phyloP scores from a whole-genome alignment of 2,113 vertebrate species.

The Nesogale talazaci region DNA sequence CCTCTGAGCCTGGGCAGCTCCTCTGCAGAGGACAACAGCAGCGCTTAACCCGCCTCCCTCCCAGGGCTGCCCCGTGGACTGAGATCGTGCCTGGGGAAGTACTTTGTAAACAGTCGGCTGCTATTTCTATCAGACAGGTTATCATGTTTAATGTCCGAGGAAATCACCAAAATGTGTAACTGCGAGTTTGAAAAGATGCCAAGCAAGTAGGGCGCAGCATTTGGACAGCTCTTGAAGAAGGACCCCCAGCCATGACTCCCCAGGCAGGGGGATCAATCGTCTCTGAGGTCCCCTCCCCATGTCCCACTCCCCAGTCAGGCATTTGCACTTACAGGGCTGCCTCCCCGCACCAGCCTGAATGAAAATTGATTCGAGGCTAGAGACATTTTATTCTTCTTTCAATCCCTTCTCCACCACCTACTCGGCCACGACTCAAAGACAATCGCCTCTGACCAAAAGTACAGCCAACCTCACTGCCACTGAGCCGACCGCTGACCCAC shows the following conservation, averaged over 20 bases:
- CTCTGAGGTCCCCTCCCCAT: not conserved
- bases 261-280: not conserved
- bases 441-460: too few species aligned
- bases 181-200: constrained; percentile 15
- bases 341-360: too few species aligned
- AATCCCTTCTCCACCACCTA: not conserved
- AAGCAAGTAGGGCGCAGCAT: not conserved
- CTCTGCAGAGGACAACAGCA: not conserved
- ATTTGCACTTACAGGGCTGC: not conserved
- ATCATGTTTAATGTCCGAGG: constrained; percentile 40
- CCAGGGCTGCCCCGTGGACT: not conserved
- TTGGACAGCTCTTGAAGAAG: not conserved
- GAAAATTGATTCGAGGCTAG: not conserved
- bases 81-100: not conserved
- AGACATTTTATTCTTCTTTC: not conserved
- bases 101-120: not conserved
- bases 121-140: not conserved
- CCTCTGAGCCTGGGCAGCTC: not conserved
- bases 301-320: not conserved
- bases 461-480: too few species aligned
- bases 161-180: not conserved
- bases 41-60: not conserved
- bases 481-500: too few species aligned
- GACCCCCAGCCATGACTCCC: not conserved
- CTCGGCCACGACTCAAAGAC: too few species aligned